Percentiles rank a stretch among this genome's conserved stretches.
phyloP scores from a whole-genome alignment of 2,797 vertebrate genomes.

The Alfaro cultratus region DNA sequence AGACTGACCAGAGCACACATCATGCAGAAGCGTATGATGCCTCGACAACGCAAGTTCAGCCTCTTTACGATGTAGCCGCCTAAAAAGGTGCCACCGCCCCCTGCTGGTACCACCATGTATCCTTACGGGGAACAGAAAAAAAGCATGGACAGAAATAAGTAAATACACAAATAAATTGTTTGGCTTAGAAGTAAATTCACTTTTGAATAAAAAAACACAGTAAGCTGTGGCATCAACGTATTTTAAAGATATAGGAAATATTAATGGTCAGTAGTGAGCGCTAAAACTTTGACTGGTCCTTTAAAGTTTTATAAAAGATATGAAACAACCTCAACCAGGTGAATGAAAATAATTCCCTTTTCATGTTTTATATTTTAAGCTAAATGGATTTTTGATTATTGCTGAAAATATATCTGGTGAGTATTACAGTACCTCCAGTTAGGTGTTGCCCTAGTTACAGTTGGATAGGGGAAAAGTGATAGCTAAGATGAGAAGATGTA shows the following conservation, averaged over 20 bases:
- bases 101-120: slow-evolving; percentile 92
- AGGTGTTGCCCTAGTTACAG: not conserved
- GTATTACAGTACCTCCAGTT: not conserved
- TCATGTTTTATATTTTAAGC: not conserved
- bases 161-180: not conserved
- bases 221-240: not conserved
- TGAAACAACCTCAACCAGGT: not conserved
- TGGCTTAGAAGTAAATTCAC: not conserved
- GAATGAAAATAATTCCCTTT: not conserved
- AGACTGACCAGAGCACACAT: slow-evolving; percentile 86
- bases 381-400: not conserved
- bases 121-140: slow-evolving; percentile 72
- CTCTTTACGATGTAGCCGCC: slow-evolving; percentile 95
- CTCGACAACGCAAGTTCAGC: slow-evolving; percentile 89
- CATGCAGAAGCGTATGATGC: slow-evolving; percentile 90
- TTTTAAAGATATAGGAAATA: not conserved
- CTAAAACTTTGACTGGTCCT: not conserved
- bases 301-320: not conserved
- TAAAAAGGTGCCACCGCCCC: slow-evolving; percentile 92
- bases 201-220: not conserved
- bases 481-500: not conserved
- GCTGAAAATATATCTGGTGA: not conserved
- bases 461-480: not conserved
- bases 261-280: not conserved
- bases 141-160: not conserved